phyloP scores from a whole-genome alignment of 2,113 vertebrate genomes.

The Columba janthina region DNA sequence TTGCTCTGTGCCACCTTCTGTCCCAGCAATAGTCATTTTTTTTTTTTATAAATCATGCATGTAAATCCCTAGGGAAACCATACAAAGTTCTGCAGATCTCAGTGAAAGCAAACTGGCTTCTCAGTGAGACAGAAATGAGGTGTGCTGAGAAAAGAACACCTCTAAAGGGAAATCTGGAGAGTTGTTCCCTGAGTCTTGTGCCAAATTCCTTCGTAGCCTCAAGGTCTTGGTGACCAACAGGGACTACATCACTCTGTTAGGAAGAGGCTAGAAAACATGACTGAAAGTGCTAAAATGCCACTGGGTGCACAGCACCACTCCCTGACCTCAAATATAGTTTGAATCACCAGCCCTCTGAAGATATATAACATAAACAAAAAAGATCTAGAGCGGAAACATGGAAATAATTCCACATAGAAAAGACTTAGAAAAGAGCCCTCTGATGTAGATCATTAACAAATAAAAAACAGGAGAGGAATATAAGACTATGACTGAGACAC shows the following conservation, averaged over 20 bases:
- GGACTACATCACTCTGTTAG: not conserved
- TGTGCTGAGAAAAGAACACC: slow-evolving; percentile 39
- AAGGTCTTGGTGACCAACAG: slow-evolving; percentile 9
- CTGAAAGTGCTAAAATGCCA: slow-evolving; percentile 23
- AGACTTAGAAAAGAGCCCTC: not conserved
- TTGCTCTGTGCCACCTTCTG: not conserved
- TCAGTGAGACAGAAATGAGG: slow-evolving; percentile 47
- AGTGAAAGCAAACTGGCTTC: slow-evolving; percentile 36
- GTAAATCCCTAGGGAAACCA: slow-evolving; percentile 2
- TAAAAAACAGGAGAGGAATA: not conserved
- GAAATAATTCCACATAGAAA: not conserved
- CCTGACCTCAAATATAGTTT: not conserved
- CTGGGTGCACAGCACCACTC: not conserved
- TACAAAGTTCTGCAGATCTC: slow-evolving; percentile 24
- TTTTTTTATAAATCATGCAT: not conserved
- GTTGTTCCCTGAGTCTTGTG: not conserved
- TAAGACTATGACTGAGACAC: not conserved
- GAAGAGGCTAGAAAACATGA: slow-evolving; percentile 20
- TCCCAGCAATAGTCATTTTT: not conserved
- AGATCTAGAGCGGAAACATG: not conserved
- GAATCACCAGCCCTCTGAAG: not conserved
- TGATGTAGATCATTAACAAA: not conserved
- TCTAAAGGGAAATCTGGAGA: slow-evolving; percentile 23
- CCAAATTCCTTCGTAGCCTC: slow-evolving; percentile 48
- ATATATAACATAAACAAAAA: not conserved